Base-by-base conservation (phyloP, 2,797 vertebrate species). In the Ptychadena robeensis region DNA sequence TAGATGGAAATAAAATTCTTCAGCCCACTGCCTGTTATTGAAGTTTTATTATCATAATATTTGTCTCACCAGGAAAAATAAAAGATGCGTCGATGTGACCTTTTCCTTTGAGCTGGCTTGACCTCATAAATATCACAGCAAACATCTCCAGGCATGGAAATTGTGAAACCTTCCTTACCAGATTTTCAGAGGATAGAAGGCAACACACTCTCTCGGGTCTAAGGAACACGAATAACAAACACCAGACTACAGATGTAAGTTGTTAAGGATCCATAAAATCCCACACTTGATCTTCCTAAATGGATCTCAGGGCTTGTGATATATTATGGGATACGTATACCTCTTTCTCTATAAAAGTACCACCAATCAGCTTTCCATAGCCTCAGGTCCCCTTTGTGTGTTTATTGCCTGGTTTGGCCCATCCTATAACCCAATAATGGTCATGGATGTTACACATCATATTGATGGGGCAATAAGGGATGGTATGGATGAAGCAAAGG, bases 71-170 rank as follows among this genome's bases (percentile, higher is more conserved):
- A 38, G 73, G 37, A 35, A 74, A n/a, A 57, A 34, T n/a, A 63
- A 27, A 27, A 61, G 59, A 61, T 61, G 59, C 11, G 59, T 61
- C 61, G 22, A 3, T 37, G 14, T 77, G 38, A 66, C 38, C 37
- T 18, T 37, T 77, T 3, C 30, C 63, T 48, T 32, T 48, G 38
- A 66, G 63, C 38, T 22, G 8, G 22, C 7, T 11, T 77, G 59
- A 66, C 74, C 63, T 14, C 63, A 66, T 66, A 66, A 67, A 77
- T 53, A 77, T 66, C 28, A 64, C 9, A 31, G 59, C 18, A 37
- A 66, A 48, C 73, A 18, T 77, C 61, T 66, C 28, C 61, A 66
- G 74, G 30, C 38, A 34, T 48, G n/a, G 18, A 14, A 28, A 32
- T 53, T 65, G 61, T 76, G 34, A 64, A 66, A 53, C 30, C 10